Conservation (phyloP, 2,113 vertebrate species). For the Carollia perspicillata region DNA sequence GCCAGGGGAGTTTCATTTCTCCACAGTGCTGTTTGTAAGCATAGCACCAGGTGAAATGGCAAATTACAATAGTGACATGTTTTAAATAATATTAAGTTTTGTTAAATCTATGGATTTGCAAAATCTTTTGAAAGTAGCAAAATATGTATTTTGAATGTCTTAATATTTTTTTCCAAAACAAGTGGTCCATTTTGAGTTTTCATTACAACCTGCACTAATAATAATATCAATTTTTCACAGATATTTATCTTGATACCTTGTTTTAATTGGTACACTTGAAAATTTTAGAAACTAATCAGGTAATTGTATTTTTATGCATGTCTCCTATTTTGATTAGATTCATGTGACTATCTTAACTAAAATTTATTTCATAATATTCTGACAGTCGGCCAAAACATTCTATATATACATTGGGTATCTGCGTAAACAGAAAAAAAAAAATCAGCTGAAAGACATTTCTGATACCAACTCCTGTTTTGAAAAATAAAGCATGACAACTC, state of each 20-base stretch:
- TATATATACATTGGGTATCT: not conserved
- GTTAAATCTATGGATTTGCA: not conserved
- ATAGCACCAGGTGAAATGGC: not conserved
- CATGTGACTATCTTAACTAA: not conserved
- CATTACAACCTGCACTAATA: not conserved
- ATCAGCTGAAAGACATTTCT: not conserved
- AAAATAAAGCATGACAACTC: constrained; percentile 56
- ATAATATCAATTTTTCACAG: not conserved
- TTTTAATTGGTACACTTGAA: not conserved
- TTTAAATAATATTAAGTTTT: not conserved
- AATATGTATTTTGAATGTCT: not conserved
- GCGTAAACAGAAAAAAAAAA: not conserved
- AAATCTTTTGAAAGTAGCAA: not conserved
- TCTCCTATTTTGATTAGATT: not conserved
- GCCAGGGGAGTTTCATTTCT: not conserved
- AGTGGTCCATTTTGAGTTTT: not conserved
- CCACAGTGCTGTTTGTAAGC: not conserved
- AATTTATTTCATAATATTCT: not conserved
- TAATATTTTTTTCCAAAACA: not conserved
- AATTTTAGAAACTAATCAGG: not conserved
- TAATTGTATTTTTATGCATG: not conserved
- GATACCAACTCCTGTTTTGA: constrained; percentile 19
- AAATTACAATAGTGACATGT: not conserved
- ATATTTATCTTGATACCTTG: not conserved
- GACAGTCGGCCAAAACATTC: not conserved